Percentiles rank a stretch among this genome's conserved stretches.
phyloP scores from a whole-genome alignment of 2,113 vertebrate species.

The human (Homo sapiens) region DNA sequence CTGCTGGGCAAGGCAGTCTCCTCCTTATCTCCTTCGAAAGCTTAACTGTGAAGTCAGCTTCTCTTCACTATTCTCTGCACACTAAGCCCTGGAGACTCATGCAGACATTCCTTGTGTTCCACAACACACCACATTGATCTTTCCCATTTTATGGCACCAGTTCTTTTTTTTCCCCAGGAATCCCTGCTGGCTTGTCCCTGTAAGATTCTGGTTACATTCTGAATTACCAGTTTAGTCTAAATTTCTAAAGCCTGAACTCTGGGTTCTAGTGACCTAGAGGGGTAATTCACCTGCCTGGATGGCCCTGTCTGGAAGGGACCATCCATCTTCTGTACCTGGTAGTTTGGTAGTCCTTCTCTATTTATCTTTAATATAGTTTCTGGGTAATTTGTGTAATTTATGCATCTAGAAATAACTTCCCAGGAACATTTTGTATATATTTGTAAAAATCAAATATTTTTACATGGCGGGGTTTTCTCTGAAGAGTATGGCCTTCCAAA shows the following conservation, averaged over 20 bases:
- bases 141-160: slow-evolving; percentile 10
- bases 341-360: background rate
- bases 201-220: slow-evolving; percentile 40
- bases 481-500: slow-evolving; percentile 47
- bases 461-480: slow-evolving; percentile 36
- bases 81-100: background rate
- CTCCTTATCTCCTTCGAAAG: background rate
- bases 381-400: slow-evolving; percentile 49
- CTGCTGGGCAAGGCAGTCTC: background rate
- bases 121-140: slow-evolving; percentile 62
- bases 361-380: slow-evolving; percentile 46
- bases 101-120: background rate
- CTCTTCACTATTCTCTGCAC: background rate
- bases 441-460: slow-evolving; percentile 54
- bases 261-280: background rate
- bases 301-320: background rate
- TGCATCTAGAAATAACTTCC: slow-evolving; percentile 62
- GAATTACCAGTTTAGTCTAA: slow-evolving; percentile 47
- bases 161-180: slow-evolving; percentile 56
- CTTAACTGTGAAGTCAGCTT: slow-evolving; percentile 3
- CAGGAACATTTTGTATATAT: slow-evolving; percentile 43
- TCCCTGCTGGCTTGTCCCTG: slow-evolving; percentile 34
- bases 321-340: background rate
- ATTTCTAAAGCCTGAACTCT: slow-evolving; percentile 43
- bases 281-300: background rate